These are phyloP conservation scores for Xenopus laevis DNA, from an alignment of 2,113 vertebrate species.

Conservation along the genomic window DNA sequence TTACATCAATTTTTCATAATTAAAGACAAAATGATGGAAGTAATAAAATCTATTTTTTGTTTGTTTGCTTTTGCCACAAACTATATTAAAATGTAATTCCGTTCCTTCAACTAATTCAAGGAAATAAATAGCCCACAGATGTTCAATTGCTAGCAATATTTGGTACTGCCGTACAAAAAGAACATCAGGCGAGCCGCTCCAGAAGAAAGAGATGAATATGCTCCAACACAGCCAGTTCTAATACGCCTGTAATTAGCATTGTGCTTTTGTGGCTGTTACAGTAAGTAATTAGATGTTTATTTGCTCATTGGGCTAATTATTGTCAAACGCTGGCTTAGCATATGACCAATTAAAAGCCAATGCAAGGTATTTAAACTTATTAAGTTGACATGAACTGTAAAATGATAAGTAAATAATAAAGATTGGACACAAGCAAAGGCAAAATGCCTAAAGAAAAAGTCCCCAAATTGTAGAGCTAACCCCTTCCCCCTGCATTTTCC, in stretches of 20 bases:
- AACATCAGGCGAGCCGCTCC: constrained; percentile 12
- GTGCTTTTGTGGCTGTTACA: constrained; percentile 12
- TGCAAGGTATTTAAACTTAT: neutral
- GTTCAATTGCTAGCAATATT: constrained; percentile 20
- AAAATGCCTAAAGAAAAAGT: too few relatives aligned
- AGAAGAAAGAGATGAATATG: constrained; percentile 15
- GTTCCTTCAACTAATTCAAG: constrained; percentile 3
- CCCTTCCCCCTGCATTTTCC: too few relatives aligned
- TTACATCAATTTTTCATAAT: constrained; percentile 2
- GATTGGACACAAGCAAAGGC: too few relatives aligned
- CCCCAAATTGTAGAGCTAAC: too few relatives aligned
- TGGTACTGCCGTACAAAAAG: neutral
- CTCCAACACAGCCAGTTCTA: constrained; percentile 1
- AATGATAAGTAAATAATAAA: too few relatives aligned
- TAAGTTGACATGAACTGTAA: neutral
- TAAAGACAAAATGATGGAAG: neutral
- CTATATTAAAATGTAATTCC: constrained; percentile 7
- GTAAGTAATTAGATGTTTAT: constrained; percentile 21
- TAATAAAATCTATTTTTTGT: constrained; percentile 6
- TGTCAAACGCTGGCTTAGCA: constrained; percentile 19
- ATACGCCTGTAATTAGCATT: constrained; percentile 11
- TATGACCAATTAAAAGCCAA: neutral
- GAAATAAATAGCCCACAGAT: constrained; percentile 24
- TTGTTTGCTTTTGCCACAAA: neutral
- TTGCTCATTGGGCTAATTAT: constrained; percentile 27